phyloP scores from a whole-genome alignment of 2,113 vertebrate genomes.

The Erinaceus europaeus region DNA sequence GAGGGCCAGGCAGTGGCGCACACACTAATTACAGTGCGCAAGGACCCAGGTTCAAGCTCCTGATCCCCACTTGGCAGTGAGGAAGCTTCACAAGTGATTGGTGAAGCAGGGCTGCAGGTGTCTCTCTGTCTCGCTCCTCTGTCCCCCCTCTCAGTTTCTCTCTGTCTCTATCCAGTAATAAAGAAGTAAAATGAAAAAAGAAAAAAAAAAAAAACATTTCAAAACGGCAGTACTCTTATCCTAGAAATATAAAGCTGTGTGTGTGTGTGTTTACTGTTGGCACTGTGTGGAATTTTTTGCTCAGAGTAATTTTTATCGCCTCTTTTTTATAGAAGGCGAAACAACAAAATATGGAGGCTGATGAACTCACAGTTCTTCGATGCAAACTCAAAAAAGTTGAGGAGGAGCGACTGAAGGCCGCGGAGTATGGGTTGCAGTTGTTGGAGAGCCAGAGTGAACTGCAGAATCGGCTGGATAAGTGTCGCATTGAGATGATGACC shows the following conservation, averaged over 20 bases:
- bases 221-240: no score
- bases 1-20: no score
- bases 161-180: no score
- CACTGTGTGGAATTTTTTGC: background rate
- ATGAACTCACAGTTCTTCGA: slow-evolving; percentile 81
- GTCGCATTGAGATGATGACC: slow-evolving; percentile 87
- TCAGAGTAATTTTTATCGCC: slow-evolving; percentile 22
- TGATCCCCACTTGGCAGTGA: no score
- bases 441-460: slow-evolving; percentile 90
- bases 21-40: no score
- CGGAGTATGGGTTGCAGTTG: slow-evolving; percentile 91
- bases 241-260: background rate
- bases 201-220: no score
- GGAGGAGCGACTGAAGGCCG: slow-evolving; percentile 88
- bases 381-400: slow-evolving; percentile 87
- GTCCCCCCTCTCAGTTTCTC: no score
- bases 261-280: background rate
- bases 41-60: no score
- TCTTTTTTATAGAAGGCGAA: slow-evolving; percentile 32
- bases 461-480: slow-evolving; percentile 90
- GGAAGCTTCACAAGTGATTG: no score
- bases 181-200: no score
- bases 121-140: no score
- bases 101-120: background rate
- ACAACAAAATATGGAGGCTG: slow-evolving; percentile 76